phyloP scores from a whole-genome alignment of 2,113 vertebrate genomes.

The Pterocles burchelli region DNA sequence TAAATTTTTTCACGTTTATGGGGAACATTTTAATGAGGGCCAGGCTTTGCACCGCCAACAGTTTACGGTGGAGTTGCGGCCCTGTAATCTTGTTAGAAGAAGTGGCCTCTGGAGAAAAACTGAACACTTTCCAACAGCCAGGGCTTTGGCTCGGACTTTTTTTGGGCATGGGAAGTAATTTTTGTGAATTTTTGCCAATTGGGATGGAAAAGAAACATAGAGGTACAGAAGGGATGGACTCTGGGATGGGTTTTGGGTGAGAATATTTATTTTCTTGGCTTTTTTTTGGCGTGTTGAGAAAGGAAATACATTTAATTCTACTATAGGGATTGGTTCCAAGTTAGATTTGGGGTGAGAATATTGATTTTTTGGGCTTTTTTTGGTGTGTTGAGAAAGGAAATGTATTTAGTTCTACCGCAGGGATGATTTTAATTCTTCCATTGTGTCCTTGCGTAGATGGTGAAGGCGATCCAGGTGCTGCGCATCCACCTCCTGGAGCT shows the following conservation, averaged over 20 bases:
- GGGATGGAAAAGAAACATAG: neutral
- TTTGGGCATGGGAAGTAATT: neutral
- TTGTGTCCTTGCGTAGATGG: conserved; percentile 80
- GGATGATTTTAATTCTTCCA: neutral
- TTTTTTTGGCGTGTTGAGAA: neutral
- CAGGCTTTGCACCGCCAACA: conserved; percentile 69
- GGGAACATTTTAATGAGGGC: conserved; percentile 78
- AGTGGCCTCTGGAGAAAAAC: conserved; percentile 55
- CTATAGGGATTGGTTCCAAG: accelerated
- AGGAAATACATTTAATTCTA: neutral
- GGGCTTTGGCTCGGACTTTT: neutral
- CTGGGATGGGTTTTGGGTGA: neutral
- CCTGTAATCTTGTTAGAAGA: conserved; percentile 46
- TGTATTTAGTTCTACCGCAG: too few species aligned
- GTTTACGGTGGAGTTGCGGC: conserved; percentile 50
- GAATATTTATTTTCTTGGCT: neutral
- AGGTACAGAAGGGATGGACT: neutral
- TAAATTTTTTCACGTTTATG: conserved; percentile 82
- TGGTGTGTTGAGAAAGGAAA: accelerated
- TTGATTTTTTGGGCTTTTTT: neutral
- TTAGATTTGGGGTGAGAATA: neutral
- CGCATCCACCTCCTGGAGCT: conserved; percentile 97
- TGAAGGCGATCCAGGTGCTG: conserved; percentile 97
- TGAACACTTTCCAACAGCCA: neutral
- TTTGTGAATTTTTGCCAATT: neutral